Conservation (phyloP, 30 jellyfish, hydroid and myxozoan genomes). For the Aurelia aurita region DNA sequence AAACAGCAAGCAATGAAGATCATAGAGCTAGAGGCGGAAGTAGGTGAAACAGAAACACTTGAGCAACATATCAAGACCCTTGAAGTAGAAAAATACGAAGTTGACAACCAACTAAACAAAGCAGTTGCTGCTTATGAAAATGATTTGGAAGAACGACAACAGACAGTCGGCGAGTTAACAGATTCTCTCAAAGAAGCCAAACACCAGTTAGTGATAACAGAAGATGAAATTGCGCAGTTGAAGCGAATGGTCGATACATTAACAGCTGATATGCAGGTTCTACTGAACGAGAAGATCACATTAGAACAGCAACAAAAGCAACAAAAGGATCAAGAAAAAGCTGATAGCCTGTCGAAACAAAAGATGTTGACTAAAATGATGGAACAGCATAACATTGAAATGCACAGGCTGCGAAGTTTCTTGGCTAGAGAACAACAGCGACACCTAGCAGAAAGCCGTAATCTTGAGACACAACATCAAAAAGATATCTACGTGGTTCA, state of each 20-base stretch:
- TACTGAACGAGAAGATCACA: slow-evolving; percentile 56
- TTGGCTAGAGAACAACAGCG: slow-evolving; percentile 70
- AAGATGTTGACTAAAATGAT: slow-evolving; percentile 51
- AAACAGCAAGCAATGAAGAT: slow-evolving; percentile 48
- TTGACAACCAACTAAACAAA: slow-evolving; percentile 16
- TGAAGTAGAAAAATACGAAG: slow-evolving; percentile 16
- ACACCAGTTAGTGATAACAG: slow-evolving; percentile 18
- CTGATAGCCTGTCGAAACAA: slow-evolving; percentile 20
- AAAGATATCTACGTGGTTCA: slow-evolving; percentile 42
- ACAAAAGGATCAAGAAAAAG: slow-evolving; percentile 40
- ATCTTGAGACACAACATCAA: slow-evolving; percentile 47
- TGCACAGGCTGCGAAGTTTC: slow-evolving; percentile 67
- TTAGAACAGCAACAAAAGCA: slow-evolving; percentile 41
- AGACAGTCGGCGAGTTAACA: not conserved
- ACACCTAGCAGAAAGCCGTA: slow-evolving; percentile 68
- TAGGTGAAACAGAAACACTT: slow-evolving; percentile 12
- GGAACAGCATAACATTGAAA: slow-evolving; percentile 70
- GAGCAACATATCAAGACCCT: slow-evolving; percentile 25
- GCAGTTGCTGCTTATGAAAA: slow-evolving; percentile 11
- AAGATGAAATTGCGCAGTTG: slow-evolving; percentile 46
- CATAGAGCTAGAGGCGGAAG: slow-evolving; percentile 54
- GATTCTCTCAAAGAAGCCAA: slow-evolving; percentile 41
- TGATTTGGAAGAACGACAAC: slow-evolving; percentile 27
- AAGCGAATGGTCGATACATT: slow-evolving; percentile 43
- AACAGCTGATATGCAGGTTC: slow-evolving; percentile 64